Evolutionary conservation across 2,113 vertebrate genomes (phyloP).

Genomic region (Heptranchias perlo): DNA sequence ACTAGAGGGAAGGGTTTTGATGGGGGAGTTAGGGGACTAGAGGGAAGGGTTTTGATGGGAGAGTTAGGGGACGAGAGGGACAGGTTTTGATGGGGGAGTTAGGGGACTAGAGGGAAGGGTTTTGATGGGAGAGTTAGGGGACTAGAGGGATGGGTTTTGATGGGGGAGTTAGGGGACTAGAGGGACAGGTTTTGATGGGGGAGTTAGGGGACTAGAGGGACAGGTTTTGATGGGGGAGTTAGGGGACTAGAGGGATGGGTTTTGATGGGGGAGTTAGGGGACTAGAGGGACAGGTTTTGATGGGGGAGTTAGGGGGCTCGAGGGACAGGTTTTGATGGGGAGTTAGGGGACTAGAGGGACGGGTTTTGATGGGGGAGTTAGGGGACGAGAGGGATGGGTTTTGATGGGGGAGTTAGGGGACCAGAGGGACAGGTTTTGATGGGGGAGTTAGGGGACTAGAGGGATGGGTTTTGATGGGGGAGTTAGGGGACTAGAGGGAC

Average conservation of each 20-base stretch:
- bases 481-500: neutral
- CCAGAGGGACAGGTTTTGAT: neutral
- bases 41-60: neutral
- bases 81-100: neutral
- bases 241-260: neutral
- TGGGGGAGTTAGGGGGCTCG: neutral
- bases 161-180: neutral
- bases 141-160: neutral
- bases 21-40: neutral
- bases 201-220: neutral
- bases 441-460: neutral
- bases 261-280: neutral
- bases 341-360: neutral
- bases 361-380: neutral
- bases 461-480: neutral
- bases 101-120: neutral
- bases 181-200: neutral
- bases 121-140: neutral
- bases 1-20: neutral
- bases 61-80: neutral
- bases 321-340: neutral
- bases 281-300: neutral
- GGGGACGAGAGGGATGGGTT: neutral
- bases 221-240: neutral
- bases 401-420: neutral